Evolutionary conservation across 2,113 vertebrate genomes (phyloP).

Genomic region (Laticauda laticaudata): DNA sequence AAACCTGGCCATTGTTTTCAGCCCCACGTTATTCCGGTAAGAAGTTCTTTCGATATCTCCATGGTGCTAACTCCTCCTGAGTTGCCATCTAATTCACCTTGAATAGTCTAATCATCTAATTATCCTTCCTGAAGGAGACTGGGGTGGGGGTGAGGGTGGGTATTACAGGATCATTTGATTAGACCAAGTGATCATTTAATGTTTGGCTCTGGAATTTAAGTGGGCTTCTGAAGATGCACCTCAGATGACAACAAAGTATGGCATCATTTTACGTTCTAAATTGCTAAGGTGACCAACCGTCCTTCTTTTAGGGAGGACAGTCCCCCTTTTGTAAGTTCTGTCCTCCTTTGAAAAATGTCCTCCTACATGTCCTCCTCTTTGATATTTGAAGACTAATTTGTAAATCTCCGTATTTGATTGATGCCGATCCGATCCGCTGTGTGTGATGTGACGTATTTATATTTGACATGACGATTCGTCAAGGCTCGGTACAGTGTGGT

Average conservation of each 20-base stretch:
- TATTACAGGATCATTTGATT: not conserved
- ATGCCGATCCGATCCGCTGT: too few species aligned
- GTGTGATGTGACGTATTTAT: too few species aligned
- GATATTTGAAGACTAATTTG: too few species aligned
- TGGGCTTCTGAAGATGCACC: not conserved
- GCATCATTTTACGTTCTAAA: not conserved
- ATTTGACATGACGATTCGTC: too few species aligned
- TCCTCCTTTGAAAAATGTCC: too few species aligned
- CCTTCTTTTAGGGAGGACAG: too few species aligned
- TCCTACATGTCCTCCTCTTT: too few species aligned
- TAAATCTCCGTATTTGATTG: too few species aligned
- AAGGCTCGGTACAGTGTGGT: too few species aligned
- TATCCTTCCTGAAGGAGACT: conserved; percentile 18
- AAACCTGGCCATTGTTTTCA: conserved; percentile 78
- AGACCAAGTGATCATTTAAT: not conserved
- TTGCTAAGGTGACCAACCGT: too few species aligned
- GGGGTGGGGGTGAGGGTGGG: not conserved
- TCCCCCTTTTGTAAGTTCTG: too few species aligned
- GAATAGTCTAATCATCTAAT: not conserved
- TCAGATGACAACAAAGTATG: not conserved
- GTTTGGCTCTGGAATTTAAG: not conserved
- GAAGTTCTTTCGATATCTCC: conserved; percentile 31
- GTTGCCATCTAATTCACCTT: not conserved
- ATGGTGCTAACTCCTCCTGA: not conserved
- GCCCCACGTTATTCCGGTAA: conserved; percentile 79